Evolutionary conservation across 2,797 vertebrate genomes (phyloP).

Genomic region (Borostomias antarcticus): DNA sequence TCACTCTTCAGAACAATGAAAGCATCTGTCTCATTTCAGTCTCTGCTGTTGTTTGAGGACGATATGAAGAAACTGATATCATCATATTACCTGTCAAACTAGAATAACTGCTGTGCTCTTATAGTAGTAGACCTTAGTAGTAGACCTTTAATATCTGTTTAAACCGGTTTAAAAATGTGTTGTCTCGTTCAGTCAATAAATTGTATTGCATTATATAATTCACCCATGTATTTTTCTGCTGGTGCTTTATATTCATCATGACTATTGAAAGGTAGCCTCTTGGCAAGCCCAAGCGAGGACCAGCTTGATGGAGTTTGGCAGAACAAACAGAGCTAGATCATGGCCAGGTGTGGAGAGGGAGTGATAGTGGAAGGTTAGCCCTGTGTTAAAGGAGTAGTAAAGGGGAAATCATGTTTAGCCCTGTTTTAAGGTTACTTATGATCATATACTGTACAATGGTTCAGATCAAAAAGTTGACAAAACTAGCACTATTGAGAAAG

Average conservation of each 20-base stretch:
- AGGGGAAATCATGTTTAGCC: too few species aligned
- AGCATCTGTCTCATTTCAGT: constrained; percentile 12
- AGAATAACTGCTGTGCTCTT: constrained; percentile 42
- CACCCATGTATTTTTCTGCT: not conserved
- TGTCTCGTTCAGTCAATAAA: not conserved
- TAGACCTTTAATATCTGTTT: constrained; percentile 56
- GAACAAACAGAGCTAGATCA: constrained; percentile 33
- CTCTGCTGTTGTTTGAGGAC: constrained; percentile 15
- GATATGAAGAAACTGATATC: constrained; percentile 32
- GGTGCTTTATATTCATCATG: constrained; percentile 29
- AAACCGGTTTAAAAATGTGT: constrained; percentile 53
- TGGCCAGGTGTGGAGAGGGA: too few species aligned
- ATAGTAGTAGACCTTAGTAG: too few species aligned
- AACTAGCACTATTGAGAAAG: too few species aligned
- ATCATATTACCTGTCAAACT: constrained; percentile 24
- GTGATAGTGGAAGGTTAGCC: constrained; percentile 38
- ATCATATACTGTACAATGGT: too few species aligned
- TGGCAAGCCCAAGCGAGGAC: constrained; percentile 39
- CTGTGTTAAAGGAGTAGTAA: too few species aligned
- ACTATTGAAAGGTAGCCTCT: constrained; percentile 5
- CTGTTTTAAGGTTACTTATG: too few species aligned
- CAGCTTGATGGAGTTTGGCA: constrained; percentile 46
- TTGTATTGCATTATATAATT: not conserved
- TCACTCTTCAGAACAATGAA: constrained; percentile 24
- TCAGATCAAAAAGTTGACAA: too few species aligned